phyloP scores from a whole-genome alignment of 2,797 vertebrate species.

The Miichthys miiuy region DNA sequence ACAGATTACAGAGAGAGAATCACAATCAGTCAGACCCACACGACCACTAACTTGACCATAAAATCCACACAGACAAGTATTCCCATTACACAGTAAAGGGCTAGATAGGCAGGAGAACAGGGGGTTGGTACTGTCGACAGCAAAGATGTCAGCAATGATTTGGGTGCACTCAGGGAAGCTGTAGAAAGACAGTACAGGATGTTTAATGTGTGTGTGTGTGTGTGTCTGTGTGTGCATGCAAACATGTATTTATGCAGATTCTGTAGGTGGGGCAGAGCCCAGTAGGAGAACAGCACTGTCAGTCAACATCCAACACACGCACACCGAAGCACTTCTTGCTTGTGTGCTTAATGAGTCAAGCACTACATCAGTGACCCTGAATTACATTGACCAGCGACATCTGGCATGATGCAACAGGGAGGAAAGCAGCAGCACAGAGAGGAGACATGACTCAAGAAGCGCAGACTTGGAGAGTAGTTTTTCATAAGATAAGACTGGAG shows the following conservation, averaged over 20 bases:
- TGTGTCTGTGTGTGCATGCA: neutral
- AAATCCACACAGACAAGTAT: constrained; percentile 24
- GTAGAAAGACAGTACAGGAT: neutral
- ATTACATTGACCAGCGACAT: constrained; percentile 30
- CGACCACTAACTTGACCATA: constrained; percentile 6
- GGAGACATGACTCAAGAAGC: neutral
- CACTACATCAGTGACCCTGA: constrained; percentile 39
- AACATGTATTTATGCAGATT: neutral
- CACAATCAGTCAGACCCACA: constrained; percentile 32
- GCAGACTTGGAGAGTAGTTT: neutral
- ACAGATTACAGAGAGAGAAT: constrained; percentile 27
- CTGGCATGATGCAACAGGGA: constrained; percentile 37
- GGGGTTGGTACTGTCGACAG: neutral
- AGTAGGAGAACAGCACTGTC: neutral
- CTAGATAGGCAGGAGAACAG: neutral
- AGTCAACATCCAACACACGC: neutral
- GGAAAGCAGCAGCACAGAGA: constrained; percentile 19
- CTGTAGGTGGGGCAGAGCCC: neutral
- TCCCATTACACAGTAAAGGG: neutral
- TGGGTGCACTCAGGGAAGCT: constrained; percentile 8
- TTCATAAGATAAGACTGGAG: too few relatives aligned
- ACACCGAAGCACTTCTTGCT: neutral
- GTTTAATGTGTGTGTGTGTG: neutral
- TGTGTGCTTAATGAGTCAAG: constrained; percentile 33
- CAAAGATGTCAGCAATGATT: constrained; percentile 28